These are phyloP conservation scores for Orcinus orca DNA, from an alignment of 2,113 vertebrate genomes.

Conservation along the genomic window DNA sequence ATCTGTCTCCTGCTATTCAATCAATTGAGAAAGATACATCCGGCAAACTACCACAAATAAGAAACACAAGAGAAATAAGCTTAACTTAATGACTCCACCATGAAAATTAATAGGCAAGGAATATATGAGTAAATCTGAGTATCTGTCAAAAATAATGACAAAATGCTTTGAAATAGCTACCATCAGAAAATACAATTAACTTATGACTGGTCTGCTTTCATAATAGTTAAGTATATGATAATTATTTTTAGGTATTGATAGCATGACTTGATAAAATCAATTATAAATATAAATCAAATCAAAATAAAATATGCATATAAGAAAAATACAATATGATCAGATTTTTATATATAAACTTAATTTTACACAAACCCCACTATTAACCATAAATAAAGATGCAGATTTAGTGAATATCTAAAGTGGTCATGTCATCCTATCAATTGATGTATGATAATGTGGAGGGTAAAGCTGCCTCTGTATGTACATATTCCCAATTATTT, in stretches of 20 bases:
- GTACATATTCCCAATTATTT: not conserved
- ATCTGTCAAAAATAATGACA: not conserved
- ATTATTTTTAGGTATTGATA: not conserved
- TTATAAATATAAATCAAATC: conserved; percentile 26
- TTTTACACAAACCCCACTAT: not conserved
- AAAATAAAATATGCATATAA: not conserved
- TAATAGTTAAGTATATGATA: not conserved
- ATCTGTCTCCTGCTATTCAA: not conserved
- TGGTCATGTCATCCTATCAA: not conserved
- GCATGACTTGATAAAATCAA: not conserved
- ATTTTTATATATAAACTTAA: not conserved
- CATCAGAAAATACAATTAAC: not conserved
- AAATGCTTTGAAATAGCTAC: not conserved
- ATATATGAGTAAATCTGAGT: not conserved
- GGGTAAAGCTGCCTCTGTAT: not conserved
- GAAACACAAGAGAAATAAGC: not conserved
- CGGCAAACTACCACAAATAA: not conserved
- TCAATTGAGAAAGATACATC: conserved; percentile 22
- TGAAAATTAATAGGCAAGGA: not conserved
- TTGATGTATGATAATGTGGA: not conserved
- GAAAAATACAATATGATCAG: not conserved
- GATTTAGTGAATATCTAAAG: not conserved
- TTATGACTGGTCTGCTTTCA: not conserved
- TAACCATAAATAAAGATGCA: not conserved
- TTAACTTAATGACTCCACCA: not conserved